Base-by-base conservation (phyloP, 2,113 vertebrate genomes). In the Benitochromis conjunctus region DNA sequence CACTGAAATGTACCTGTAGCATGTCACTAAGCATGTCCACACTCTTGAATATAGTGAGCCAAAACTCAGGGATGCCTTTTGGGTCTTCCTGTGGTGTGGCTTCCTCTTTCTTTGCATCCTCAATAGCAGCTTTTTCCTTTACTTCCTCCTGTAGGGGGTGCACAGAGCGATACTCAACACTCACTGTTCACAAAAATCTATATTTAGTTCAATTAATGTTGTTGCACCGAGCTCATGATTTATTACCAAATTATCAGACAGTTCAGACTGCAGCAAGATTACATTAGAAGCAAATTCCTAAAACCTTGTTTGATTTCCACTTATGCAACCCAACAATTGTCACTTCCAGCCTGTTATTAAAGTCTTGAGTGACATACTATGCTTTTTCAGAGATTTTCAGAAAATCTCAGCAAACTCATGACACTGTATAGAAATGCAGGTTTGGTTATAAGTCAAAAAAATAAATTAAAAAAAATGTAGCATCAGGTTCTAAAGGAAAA, bases 1-100 rank as follows among this genome's bases (percentile, higher is more conserved):
- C 3, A 36, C 1, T 34, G 12, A 64, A 58, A 62, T 51, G 41
- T 92, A 99, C 99, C 97, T 99, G 98, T 31, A 99, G 96, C 94
- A 99, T 95, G 92, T 99, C 98, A 80, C 97, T 98, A 82, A 99
- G 96, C 98, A 99, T 98, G 91, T 99, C 98, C 91, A 99, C 98
- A 4, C 97, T 99, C 92, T 97, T 98, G 91, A 99, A 99, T 93
- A 99, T 98, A 66, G 98, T 99, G 55, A 99, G 97, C 99, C 99
- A 99, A 95, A 99, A 99, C 88, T 99, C 98, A 1, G 98, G 99
- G 78, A 99, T 98, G 90, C 99, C 98, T 94, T 96, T 98, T 38
- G 97, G 95, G 84, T 96, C 96, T 76, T 96, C 94, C 82, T 96
- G 96, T 86, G 96, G 96, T 1, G 85, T 88, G 2, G 95, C 64